phyloP scores from a whole-genome alignment of 2,113 vertebrate species.

The Typhlomys cinereus region DNA sequence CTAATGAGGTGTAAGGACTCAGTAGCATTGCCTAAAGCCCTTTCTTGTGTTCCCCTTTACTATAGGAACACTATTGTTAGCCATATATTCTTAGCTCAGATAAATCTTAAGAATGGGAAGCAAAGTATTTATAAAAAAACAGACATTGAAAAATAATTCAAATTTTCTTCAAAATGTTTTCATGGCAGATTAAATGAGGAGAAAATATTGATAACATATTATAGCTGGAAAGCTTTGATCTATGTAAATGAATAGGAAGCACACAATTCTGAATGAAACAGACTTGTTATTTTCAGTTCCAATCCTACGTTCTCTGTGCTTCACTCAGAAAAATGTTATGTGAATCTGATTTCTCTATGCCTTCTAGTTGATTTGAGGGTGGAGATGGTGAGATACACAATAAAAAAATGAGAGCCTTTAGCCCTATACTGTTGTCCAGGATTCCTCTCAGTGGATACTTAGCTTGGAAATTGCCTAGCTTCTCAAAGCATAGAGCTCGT shows the following conservation, averaged over 20 bases:
- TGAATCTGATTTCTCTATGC: neutral
- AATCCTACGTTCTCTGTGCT: neutral
- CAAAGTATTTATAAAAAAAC: neutral
- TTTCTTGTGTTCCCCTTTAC: too few species aligned
- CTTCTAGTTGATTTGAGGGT: neutral
- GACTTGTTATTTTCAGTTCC: neutral
- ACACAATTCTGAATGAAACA: neutral
- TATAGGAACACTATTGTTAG: too few species aligned
- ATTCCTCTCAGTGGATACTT: neutral
- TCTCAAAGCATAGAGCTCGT: neutral
- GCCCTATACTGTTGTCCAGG: neutral
- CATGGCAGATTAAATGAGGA: neutral
- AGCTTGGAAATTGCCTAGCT: neutral
- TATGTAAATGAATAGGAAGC: neutral
- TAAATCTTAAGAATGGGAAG: neutral
- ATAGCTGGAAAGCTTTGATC: neutral
- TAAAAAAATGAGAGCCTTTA: neutral
- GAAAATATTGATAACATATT: neutral
- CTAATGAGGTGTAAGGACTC: too few species aligned
- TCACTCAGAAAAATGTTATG: neutral
- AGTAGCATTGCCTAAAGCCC: too few species aligned
- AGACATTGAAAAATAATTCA: neutral
- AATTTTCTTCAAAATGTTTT: slow-evolving; percentile 13
- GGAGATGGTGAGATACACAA: neutral
- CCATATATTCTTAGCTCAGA: neutral